Base-by-base conservation (phyloP, 2,888 invertebrate species). In the Diogma glabrata region DNA sequence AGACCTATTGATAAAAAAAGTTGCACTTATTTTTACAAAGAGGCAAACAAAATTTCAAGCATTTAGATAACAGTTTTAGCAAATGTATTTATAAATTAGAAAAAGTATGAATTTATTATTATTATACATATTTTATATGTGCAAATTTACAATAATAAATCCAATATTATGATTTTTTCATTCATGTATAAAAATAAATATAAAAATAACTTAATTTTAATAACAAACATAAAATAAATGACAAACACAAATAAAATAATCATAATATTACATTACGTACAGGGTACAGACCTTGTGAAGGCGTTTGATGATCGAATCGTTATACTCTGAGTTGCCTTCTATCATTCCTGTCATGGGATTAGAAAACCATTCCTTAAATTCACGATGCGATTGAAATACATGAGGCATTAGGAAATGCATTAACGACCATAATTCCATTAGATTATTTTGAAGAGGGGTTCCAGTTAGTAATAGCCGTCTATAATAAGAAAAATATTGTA, bases 341-440 rank as follows among this genome's bases (percentile, higher is more conserved):
- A 93, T 89, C 92, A 94, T 93, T 53, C 90, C 92, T 20, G 92
- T 90, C 56, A 99, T 87, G 40, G 95, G 96, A 73, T 92, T 92
- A 53, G 91, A 90, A 76, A 99, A 99, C 97, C 97, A 97, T 72
- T 95, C 94, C 68, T 94, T 92, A 69, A 92, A 94, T 72, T 96
- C 94, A 50, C 88, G 79, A 73, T 97, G 93, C 48, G 93, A 93
- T 59, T 92, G 89, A 75, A 96, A 96, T 59, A 95, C 89, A 68
- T 88, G 85, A 40, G 96, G 96, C 95, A 96, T 95, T 50, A 96
- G 77, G 72, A 96, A 96, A 74, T 96, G 95, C 93, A 96, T 92
- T 55, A 96, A 74, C 19, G 95, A 94, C 95, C 96, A 96, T 59
- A 96, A 74, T 73, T 96, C 95, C 87, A 93, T 90, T 60, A 96